A percentile compares a stretch with the other conserved stretches of the same genome.
These are phyloP conservation scores for Xyrauchen texanus DNA, from an alignment of 2,113 vertebrate genomes.

Conservation along the genomic window DNA sequence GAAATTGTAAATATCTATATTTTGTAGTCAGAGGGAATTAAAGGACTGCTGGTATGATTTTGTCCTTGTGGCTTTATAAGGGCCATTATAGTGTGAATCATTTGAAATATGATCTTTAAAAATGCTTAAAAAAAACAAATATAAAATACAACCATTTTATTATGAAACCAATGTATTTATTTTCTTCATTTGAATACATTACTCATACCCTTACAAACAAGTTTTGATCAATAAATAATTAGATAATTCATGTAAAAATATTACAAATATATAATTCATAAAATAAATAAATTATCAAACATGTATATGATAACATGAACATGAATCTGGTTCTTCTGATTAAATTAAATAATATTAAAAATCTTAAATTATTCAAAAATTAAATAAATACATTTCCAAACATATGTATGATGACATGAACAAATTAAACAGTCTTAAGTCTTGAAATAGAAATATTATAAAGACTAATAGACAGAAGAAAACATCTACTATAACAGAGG, in stretches of 20 bases:
- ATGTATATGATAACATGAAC: not conserved
- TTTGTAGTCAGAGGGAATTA: constrained; percentile 65
- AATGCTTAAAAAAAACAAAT: not conserved
- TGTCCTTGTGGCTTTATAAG: constrained; percentile 12
- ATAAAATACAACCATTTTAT: not conserved
- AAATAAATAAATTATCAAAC: constrained; percentile 24
- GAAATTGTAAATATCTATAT: constrained; percentile 70
- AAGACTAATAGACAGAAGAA: too few species aligned
- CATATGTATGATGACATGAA: not conserved
- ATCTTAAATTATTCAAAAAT: not conserved
- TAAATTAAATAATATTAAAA: too few species aligned
- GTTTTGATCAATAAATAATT: not conserved
- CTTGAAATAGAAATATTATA: not conserved
- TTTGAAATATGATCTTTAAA: not conserved
- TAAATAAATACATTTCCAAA: constrained; percentile 50
- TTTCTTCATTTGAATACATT: not conserved
- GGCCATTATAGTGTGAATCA: not conserved
- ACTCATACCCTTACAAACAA: not conserved
- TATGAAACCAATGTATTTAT: not conserved
- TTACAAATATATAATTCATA: not conserved
- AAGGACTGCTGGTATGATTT: constrained; percentile 43
- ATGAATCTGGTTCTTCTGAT: too few species aligned
- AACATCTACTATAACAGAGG: not conserved
- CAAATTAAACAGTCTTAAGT: not conserved
- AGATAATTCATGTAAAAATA: not conserved